Base-by-base conservation (phyloP, 2,888 invertebrate genomes). In the Dynastes tityus region DNA sequence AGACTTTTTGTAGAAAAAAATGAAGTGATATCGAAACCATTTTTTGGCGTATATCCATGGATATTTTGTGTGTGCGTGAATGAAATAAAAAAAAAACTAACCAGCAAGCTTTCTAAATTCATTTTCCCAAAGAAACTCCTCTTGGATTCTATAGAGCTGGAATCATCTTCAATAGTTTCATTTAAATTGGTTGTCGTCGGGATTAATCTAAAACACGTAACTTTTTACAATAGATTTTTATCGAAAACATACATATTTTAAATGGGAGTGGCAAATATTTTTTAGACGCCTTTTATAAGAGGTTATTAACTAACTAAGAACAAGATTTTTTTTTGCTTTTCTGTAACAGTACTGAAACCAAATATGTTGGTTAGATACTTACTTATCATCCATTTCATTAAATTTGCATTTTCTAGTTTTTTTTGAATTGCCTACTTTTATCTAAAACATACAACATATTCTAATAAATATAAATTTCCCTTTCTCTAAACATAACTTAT, bases 91-190 rank as follows among this genome's bases (percentile, higher is more conserved):
- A 32, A 1, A 22, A 40, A 71, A 71, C 71, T 55, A 29, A 78
- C 77, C 77, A 78, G 49, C 9, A 78, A 32, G 73, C 53, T 71
- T 27, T 78, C 77, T 16, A 78, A 51, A 51, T 78, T 71, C 53
- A 78, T 64, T 16, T 78, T 78, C 13, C 63, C 58, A 64, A 78
- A 77, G 22, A 78, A 71, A 67, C 76, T 67, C 27, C 51, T 73
- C 61, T 71, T 78, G 37, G 53, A 53, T 76, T 51, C 64, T 1
- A 51, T 3, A 29, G 76, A 67, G 22, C 11, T 16, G 27, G 65
- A 27, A 11, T 76, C 64, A 13, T 65, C 40, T 16, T 40, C 40
- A n/a, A 16, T 8, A 67, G 13, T n/a, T 32, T 65, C 67, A 32
- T 51, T 67, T 9, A 37, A 51, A n/a, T 67, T 61, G 3, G 29